These are phyloP conservation scores for Galleria mellonella DNA, from an alignment of 1,140 invertebrate species.

Conservation along the genomic window DNA sequence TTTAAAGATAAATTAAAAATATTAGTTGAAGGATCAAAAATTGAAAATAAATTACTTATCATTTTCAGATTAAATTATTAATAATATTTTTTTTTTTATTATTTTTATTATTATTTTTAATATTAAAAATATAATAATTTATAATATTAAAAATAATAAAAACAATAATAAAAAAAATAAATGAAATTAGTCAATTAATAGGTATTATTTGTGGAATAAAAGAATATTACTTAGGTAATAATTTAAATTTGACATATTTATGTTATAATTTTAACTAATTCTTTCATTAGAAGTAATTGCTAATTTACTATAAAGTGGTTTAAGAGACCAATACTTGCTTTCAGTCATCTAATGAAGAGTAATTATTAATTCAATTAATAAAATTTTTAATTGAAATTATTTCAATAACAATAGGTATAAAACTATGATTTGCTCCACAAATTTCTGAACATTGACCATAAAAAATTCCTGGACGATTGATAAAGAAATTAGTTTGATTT, in stretches of 20 bases:
- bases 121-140: slow-evolving; percentile 60
- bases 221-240: too few relatives aligned
- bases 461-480: slow-evolving; percentile 76
- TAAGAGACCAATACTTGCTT: slow-evolving; percentile 77
- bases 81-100: slow-evolving; percentile 7
- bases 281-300: slow-evolving; percentile 75
- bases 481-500: slow-evolving; percentile 77
- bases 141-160: slow-evolving; percentile 70
- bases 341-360: slow-evolving; percentile 77
- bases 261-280: slow-evolving; percentile 72
- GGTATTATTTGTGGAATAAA: slow-evolving; percentile 63
- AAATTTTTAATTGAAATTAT: slow-evolving; percentile 70
- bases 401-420: slow-evolving; percentile 85
- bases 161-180: slow-evolving; percentile 65
- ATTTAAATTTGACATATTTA: slow-evolving; percentile 25
- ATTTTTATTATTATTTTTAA: slow-evolving; percentile 28
- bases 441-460: slow-evolving; percentile 87
- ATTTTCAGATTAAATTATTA: slow-evolving; percentile 65
- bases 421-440: slow-evolving; percentile 84
- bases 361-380: slow-evolving; percentile 75
- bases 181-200: slow-evolving; percentile 70
- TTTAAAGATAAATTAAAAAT: slow-evolving; percentile 69
- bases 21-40: slow-evolving; percentile 70
- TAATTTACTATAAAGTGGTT: slow-evolving; percentile 70
- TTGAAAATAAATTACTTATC: slow-evolving; percentile 75